Evolutionary conservation across 2,797 vertebrate species (phyloP).

Genomic region (Ceryle rudis): DNA sequence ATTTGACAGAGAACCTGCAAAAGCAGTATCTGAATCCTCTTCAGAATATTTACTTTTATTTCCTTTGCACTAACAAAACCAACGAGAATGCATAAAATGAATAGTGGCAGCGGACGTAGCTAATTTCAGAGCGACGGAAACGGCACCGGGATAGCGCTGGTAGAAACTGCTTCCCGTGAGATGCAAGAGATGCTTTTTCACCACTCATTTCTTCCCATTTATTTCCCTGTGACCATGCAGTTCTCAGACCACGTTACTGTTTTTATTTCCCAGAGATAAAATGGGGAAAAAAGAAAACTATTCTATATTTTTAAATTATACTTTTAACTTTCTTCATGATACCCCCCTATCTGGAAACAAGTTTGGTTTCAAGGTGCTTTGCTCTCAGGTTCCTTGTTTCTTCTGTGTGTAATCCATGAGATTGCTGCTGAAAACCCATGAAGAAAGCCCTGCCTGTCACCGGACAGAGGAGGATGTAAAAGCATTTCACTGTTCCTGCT

Average conservation of each 20-base stretch:
- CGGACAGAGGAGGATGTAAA: not conserved
- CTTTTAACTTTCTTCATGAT: not conserved
- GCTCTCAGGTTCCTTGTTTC: not conserved
- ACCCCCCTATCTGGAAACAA: not conserved
- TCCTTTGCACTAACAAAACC: not conserved
- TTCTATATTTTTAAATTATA: not conserved
- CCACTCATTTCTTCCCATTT: not conserved
- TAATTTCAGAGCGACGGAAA: not conserved
- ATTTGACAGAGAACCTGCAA: not conserved
- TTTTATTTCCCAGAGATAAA: not conserved
- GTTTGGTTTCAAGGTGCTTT: not conserved
- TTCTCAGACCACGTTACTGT: not conserved
- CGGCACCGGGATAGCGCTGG: not conserved
- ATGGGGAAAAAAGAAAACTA: not conserved
- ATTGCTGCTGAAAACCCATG: not conserved
- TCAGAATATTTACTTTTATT: not conserved
- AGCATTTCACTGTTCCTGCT: conserved; percentile 6
- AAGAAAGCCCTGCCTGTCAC: conserved; percentile 19
- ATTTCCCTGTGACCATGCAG: not conserved
- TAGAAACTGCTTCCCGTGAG: not conserved
- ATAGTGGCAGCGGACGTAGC: not conserved
- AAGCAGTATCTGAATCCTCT: not conserved
- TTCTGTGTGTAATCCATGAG: not conserved
- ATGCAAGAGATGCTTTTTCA: not conserved
- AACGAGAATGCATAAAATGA: not conserved